phyloP scores from a whole-genome alignment of 2,113 vertebrate species.

The Tragelaphus strepsiceros region DNA sequence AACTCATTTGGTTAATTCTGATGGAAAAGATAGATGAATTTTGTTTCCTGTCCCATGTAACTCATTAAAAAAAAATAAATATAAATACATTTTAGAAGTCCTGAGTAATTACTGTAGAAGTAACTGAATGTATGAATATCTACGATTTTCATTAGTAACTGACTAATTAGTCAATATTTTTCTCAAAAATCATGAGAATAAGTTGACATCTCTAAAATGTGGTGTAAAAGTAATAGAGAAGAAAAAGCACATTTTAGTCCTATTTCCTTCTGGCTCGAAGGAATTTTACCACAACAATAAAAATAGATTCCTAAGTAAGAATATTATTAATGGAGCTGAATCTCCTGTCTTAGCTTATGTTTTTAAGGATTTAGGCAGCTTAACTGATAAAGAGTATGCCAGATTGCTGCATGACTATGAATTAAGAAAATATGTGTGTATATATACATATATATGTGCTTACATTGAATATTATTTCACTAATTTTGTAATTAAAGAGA shows the following conservation, averaged over 20 bases:
- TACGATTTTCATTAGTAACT: background rate
- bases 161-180: background rate
- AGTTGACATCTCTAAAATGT: background rate
- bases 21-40: background rate
- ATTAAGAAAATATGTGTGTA: background rate
- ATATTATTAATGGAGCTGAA: background rate
- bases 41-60: background rate
- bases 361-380: background rate
- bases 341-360: background rate
- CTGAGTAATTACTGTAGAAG: background rate
- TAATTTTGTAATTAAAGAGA: slow-evolving; percentile 20
- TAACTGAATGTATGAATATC: background rate
- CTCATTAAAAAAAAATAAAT: background rate
- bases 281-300: background rate
- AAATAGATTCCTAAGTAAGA: background rate
- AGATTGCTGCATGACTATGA: background rate
- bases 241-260: background rate
- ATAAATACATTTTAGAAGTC: background rate
- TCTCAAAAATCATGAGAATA: background rate
- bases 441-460: background rate
- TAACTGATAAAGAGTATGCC: background rate
- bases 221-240: background rate
- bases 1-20: background rate
- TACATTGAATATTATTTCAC: background rate
- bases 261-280: background rate